These are phyloP conservation scores for Cepaea hortensis DNA, from an alignment of 2,888 invertebrate genomes.

Conservation along the genomic window DNA sequence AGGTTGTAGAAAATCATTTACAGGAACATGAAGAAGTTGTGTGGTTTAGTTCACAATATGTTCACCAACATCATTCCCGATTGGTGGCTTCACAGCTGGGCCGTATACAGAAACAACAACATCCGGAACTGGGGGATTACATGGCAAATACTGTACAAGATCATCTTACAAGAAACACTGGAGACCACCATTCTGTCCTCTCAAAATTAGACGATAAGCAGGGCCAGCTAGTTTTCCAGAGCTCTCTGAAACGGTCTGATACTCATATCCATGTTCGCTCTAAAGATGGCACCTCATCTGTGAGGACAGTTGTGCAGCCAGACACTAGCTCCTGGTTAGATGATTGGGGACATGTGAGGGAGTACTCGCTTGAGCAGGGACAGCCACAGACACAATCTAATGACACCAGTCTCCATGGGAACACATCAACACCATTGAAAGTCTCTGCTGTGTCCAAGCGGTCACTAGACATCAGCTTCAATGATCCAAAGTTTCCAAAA, in stretches of 20 bases:
- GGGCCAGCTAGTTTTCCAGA: background rate
- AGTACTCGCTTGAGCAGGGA: too few relatives aligned
- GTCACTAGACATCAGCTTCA: constrained; percentile 53
- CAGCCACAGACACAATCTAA: background rate
- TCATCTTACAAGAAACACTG: background rate
- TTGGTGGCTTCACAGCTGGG: background rate
- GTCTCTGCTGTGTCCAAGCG: background rate
- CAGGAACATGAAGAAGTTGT: constrained; percentile 59
- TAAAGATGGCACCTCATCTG: background rate
- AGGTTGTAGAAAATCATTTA: constrained; percentile 54
- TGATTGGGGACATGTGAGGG: too few relatives aligned
- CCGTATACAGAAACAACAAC: background rate
- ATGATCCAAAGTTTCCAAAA: constrained; percentile 66
- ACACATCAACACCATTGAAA: background rate
- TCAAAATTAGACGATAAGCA: background rate
- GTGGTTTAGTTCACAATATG: constrained; percentile 66
- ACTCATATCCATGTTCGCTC: background rate
- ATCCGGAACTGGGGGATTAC: background rate
- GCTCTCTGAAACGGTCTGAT: background rate
- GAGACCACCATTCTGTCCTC: background rate
- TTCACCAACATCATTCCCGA: constrained; percentile 55
- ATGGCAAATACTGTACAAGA: too few relatives aligned
- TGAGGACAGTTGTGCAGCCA: background rate
- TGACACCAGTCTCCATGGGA: background rate
- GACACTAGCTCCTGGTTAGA: background rate